Evolutionary conservation across 2,888 invertebrate genomes (phyloP), one percentile per base, ranked within the genome.

Genomic region (Apocheima hispidaria): DNA sequence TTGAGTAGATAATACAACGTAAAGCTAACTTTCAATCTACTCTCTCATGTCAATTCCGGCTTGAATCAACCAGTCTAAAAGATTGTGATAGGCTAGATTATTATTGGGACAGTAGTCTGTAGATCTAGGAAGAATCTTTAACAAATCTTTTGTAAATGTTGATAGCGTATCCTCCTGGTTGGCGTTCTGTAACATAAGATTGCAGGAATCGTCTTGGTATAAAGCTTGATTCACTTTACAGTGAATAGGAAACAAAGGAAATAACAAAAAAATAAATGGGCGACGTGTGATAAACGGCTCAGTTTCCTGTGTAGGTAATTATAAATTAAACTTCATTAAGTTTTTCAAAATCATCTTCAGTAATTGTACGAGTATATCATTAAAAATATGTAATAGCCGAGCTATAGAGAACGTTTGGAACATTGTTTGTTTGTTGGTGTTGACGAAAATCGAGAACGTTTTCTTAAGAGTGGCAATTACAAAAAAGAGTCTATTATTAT

Each of bases 111-210:
- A 62, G 49, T 79, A 75, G 6, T 68, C 51, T 16, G 71, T 71
- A 6, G 44, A 55, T 60, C 38, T 57, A 60, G 69, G 66, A 23
- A 87, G 46, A 1, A 62, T 53, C 21, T 74, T 72, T 18, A 77
- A 55, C 10, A 86, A 50, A 5, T 70, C 51, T 7, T 70, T 62
- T 28, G 71, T 78, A 56, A 85, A 84, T 49, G 68, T 65, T 12
- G 67, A 41, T 16, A 80, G 68, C 0, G 71, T 48, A 26, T 78
- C 79, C 14, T 57, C 40, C 66, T 82, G 79, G 7, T 66, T 71
- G 1, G 75, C 64, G 44, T 78, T 84, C 86, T 85, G 79, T 23
- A 75, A 78, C 65, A 60, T 4, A 1, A 30, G 36, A 44, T 5
- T 16, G 9, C 20, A 21, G 10, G 12, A 2, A n/a, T n/a, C n/a